These are phyloP conservation scores for Triops cancriformis DNA, from an alignment of 1,140 invertebrate species.

Conservation along the genomic window DNA sequence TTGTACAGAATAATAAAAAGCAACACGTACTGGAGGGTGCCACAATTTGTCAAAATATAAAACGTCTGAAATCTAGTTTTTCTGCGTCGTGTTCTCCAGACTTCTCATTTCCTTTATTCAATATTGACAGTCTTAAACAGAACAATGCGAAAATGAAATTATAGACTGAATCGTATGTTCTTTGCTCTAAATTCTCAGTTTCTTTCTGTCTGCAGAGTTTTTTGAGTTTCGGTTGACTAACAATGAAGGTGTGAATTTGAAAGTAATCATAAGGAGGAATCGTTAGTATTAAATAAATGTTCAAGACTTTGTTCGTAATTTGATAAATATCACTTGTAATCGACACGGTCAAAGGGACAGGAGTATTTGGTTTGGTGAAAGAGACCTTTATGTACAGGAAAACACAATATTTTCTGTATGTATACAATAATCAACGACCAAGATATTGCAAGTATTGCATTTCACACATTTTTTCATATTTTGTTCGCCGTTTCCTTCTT, in stretches of 20 bases:
- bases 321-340: conserved; percentile 14
- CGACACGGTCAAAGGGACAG: background rate
- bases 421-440: background rate
- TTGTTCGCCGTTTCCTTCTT: background rate
- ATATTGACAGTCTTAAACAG: too few species aligned
- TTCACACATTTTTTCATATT: background rate
- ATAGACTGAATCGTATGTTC: too few species aligned
- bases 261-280: background rate
- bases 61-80: too few species aligned
- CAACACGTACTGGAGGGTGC: too few species aligned
- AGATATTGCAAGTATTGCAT: background rate
- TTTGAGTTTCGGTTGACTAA: too few species aligned
- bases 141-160: too few species aligned
- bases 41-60: too few species aligned
- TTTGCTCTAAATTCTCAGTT: too few species aligned
- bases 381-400: background rate
- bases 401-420: background rate
- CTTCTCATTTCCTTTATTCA: too few species aligned
- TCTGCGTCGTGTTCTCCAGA: too few species aligned
- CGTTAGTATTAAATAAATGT: background rate
- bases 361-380: background rate
- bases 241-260: background rate
- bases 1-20: too few species aligned
- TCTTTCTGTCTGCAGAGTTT: too few species aligned
- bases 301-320: background rate